Conservation (phyloP, 1,140 invertebrate species). For the Trissolcus basalis region DNA sequence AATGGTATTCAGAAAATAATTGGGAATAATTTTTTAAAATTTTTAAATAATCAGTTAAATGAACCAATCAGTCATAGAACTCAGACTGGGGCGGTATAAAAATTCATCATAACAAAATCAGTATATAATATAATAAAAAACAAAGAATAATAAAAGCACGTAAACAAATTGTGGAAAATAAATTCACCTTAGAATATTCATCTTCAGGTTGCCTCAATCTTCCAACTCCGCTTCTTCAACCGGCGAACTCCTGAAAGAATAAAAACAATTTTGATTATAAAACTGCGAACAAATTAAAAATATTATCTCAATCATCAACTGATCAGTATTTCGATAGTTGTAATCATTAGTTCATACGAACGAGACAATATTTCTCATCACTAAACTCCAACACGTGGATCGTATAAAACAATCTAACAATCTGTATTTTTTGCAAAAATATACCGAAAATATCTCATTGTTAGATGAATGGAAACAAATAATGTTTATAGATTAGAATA, state of each 20-base stretch:
- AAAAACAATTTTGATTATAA: not conserved
- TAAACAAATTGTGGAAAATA: too few relatives aligned
- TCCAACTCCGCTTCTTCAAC: not conserved
- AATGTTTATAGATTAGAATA: not conserved
- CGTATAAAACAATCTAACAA: not conserved
- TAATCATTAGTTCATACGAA: slow-evolving; percentile 7
- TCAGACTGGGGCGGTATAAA: slow-evolving; percentile 5
- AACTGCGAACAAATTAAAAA: not conserved
- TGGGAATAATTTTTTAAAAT: not conserved
- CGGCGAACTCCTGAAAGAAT: not conserved
- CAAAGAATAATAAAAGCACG: too few relatives aligned
- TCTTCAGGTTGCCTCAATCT: not conserved
- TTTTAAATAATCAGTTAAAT: slow-evolving; percentile 1
- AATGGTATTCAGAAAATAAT: too few relatives aligned
- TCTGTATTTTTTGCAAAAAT: not conserved
- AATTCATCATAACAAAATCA: not conserved
- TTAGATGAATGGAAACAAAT: too few relatives aligned
- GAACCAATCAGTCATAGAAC: slow-evolving; percentile 5
- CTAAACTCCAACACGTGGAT: not conserved
- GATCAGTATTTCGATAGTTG: slow-evolving; percentile 1
- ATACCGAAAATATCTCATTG: not conserved
- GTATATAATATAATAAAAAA: not conserved
- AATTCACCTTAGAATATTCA: not conserved
- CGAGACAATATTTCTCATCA: slow-evolving; percentile 2
- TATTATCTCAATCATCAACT: not conserved